Evolutionary conservation across 2,113 vertebrate species (phyloP).

Genomic region (Tetrao urogallus): DNA sequence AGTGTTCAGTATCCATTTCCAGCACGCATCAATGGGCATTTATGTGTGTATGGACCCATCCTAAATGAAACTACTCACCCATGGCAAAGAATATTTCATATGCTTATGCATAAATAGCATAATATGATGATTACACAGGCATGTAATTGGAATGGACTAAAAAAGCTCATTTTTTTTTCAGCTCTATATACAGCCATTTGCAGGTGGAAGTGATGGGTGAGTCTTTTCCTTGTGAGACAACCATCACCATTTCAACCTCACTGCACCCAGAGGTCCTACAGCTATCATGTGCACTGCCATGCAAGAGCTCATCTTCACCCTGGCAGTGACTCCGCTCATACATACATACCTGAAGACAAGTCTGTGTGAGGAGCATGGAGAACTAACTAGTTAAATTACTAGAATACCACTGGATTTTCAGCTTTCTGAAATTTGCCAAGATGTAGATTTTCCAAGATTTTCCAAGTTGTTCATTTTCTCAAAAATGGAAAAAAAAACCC

Average conservation of each 20-base stretch:
- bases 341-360: not conserved
- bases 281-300: not conserved
- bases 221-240: rapidly evolving
- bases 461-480: not conserved
- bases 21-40: not conserved
- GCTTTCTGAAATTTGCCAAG: not conserved
- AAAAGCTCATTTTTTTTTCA: not conserved
- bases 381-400: not conserved
- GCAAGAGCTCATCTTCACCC: not conserved
- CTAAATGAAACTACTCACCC: not conserved
- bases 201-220: not conserved
- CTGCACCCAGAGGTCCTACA: not conserved
- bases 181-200: not conserved
- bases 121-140: not conserved
- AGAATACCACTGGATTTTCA: not conserved
- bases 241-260: rapidly evolving
- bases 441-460: not conserved
- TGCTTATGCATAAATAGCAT: not conserved
- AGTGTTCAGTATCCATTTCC: not conserved
- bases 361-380: rapidly evolving
- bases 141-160: not conserved
- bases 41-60: not conserved
- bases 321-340: not conserved
- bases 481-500: not conserved
- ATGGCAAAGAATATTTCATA: not conserved